Conservation (phyloP, 2,888 invertebrate genomes). For the Meloe dianella region DNA sequence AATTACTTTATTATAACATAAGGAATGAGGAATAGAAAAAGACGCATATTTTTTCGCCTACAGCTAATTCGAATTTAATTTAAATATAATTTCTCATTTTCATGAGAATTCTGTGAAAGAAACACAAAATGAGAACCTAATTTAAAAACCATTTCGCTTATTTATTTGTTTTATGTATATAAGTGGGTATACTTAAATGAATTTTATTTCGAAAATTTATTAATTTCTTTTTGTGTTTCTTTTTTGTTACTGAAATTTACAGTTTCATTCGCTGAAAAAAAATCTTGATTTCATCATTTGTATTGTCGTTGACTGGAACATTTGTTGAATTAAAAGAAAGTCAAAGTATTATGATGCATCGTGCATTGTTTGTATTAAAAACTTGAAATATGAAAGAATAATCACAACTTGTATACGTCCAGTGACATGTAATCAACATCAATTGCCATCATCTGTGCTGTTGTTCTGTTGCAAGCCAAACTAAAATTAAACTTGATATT, state of each 20-base stretch:
- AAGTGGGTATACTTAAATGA: not conserved
- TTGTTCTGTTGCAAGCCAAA: not conserved
- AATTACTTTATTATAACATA: not conserved
- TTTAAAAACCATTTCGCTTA: conserved; percentile 4
- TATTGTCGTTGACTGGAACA: not conserved
- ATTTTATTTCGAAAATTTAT: not conserved
- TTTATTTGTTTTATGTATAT: too few relatives aligned
- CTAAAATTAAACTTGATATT: conserved; percentile 7
- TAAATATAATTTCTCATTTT: conserved; percentile 10
- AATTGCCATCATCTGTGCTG: conserved; percentile 13
- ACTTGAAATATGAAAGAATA: not conserved
- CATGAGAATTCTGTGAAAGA: not conserved
- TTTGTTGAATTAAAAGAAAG: not conserved
- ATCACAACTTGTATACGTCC: not conserved
- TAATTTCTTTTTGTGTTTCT: not conserved
- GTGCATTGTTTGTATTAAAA: not conserved
- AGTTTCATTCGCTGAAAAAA: not conserved
- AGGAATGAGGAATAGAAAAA: not conserved
- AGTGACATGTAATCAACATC: conserved; percentile 17
- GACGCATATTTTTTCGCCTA: not conserved
- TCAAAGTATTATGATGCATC: not conserved
- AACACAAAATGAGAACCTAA: not conserved
- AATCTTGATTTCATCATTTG: not conserved
- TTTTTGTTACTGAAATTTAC: too few relatives aligned
- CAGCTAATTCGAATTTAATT: conserved; percentile 8